Base-by-base conservation (phyloP, 2,888 invertebrate species). In the Lasioglossum malachurum region DNA sequence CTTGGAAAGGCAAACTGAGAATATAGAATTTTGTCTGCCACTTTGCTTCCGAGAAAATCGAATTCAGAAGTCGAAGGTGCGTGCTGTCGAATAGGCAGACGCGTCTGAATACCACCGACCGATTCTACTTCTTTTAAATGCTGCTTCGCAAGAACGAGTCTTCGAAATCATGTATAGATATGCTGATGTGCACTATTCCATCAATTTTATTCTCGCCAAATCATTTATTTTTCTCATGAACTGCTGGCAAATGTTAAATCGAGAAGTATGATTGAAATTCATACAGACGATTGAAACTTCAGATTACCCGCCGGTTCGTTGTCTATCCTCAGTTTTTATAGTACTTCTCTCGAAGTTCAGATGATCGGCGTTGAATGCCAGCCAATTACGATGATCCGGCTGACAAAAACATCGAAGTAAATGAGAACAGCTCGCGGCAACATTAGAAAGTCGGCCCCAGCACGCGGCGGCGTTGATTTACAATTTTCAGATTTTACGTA, bases 401-500 rank as follows among this genome's bases (percentile, higher is more conserved):
- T 80, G 64, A 49, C 86, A 78, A 86, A 86, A 86, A 80, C 67
- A 79, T 78, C 44, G 41, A 67, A 16, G 57, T 44, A 27, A 76
- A 19, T 44, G 41, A 23, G 41, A 44, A 60, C 35, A 49, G 38
- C 46, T 60, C 19, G 84, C 64, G 76, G 79, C 75, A 19, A 69
- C 64, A 53, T 85, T 86, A 86, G 86, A 86, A 86, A 86, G 86
- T 85, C 35, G 19, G 53, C 72, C 35, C 72, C 49, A 38, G 12
- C 44, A 74, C 35, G 60, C 19, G 19, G 53, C 71, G 72, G 53
- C 71, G 72, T 87, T 82, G 82, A 87, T 87, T 86, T 86, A 87
- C 75, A 82, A 79, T 86, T 82, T 86, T 27, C 82, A 67, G 86
- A 87, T 87, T 87, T 86, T 82, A 44, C 82, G 19, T 31, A 16